Percentiles rank a stretch among this genome's conserved stretches.
Evolutionary conservation across 2,888 invertebrate genomes (phyloP).

Genomic region (Agonopterix subpropinquella): DNA sequence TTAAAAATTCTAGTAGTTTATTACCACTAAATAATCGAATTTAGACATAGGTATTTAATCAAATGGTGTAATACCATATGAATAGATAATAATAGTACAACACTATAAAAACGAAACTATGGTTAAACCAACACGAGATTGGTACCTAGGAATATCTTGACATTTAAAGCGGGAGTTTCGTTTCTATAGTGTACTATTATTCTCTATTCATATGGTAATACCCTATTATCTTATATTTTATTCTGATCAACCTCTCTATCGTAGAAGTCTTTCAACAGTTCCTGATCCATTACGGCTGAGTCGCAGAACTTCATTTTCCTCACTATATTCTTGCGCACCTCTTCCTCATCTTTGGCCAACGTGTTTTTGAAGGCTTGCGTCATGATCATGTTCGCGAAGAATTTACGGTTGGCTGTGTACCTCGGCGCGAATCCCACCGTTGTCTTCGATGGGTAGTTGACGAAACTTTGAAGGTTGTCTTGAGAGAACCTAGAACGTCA

Average conservation of each 20-base stretch:
- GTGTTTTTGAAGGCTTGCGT: constrained; percentile 42
- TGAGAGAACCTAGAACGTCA: constrained; percentile 24
- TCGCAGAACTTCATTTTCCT: constrained; percentile 52
- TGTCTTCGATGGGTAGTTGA: constrained; percentile 48
- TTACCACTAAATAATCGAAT: no score
- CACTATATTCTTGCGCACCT: constrained; percentile 26
- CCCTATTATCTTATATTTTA: constrained; percentile 24
- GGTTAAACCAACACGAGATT: no score
- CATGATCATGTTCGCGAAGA: constrained; percentile 52
- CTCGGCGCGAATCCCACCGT: constrained; percentile 51
- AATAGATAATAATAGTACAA: no score
- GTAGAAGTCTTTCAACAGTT: constrained; percentile 38
- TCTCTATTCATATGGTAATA: no score
- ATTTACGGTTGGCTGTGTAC: constrained; percentile 52
- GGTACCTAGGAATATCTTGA: no score
- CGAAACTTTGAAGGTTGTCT: constrained; percentile 40
- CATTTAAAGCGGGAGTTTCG: no score
- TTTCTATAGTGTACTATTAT: no score
- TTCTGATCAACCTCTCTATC: constrained; percentile 45
- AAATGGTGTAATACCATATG: no score
- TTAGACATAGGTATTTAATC: no score
- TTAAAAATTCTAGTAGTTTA: no score
- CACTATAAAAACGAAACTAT: no score
- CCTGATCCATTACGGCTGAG: constrained; percentile 33
- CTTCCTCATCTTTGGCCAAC: constrained; percentile 37